Conservation (phyloP, 2,113 vertebrate species). For the Delphinus delphis region DNA sequence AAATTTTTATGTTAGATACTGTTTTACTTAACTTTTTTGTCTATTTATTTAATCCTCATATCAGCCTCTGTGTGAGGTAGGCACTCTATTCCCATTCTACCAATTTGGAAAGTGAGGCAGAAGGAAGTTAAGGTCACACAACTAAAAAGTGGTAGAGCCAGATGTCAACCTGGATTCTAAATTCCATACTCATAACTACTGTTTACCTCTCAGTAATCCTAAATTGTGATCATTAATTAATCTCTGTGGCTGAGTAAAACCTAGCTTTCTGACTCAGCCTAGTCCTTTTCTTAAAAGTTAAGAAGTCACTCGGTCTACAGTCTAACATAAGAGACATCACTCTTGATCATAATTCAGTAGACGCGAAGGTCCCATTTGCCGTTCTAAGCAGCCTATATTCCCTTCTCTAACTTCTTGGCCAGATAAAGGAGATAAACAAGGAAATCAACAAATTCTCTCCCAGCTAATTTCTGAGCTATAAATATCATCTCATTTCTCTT, state of each 20-base stretch:
- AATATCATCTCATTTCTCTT: neutral
- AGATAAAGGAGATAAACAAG: conserved; percentile 4
- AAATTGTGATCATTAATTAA: neutral
- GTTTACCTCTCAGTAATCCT: neutral
- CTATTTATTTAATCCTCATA: neutral
- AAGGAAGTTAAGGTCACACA: neutral
- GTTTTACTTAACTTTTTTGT: neutral
- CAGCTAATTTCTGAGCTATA: neutral
- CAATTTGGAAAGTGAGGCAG: neutral
- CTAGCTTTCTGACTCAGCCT: neutral
- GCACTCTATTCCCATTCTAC: neutral
- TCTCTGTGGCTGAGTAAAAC: conserved; percentile 19
- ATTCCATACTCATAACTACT: neutral
- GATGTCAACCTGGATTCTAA: conserved; percentile 4
- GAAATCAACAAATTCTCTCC: conserved; percentile 6
- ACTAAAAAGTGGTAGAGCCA: neutral
- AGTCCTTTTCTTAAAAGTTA: conserved; percentile 31
- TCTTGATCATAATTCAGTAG: conserved; percentile 2
- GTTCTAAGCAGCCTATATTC: neutral
- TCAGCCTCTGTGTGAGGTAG: neutral
- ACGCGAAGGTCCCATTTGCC: neutral
- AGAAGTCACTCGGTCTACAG: neutral
- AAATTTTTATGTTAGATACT: neutral
- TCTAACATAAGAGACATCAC: neutral
- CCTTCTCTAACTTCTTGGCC: neutral